phyloP scores from a whole-genome alignment of 1,140 invertebrate species.

The Temnothorax curvispinosus region DNA sequence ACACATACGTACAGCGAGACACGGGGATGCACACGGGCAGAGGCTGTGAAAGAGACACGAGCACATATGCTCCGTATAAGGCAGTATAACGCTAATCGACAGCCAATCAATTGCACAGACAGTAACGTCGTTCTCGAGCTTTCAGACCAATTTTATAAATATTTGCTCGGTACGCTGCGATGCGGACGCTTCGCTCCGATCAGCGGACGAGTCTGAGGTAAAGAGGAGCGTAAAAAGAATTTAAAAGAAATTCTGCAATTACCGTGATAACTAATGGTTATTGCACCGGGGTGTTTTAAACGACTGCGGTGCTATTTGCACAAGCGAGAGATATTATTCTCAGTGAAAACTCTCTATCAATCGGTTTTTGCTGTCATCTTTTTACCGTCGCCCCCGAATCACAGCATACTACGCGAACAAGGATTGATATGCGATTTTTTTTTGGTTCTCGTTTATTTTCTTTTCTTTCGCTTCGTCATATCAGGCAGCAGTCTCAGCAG shows the following conservation, averaged over 20 bases:
- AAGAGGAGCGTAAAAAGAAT: neutral
- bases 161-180: conserved; percentile 41
- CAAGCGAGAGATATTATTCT: neutral
- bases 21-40: conserved; percentile 55
- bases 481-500: conserved; percentile 76
- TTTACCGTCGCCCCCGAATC: conserved; percentile 29
- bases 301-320: neutral
- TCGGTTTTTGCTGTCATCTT: neutral
- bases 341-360: neutral
- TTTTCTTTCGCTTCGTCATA: conserved; percentile 23
- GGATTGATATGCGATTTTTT: neutral
- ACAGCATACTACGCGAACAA: conserved; percentile 24
- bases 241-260: neutral
- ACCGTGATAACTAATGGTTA: neutral
- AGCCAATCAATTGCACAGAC: conserved; percentile 31
- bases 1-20: conserved; percentile 50
- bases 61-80: conserved; percentile 43
- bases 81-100: conserved; percentile 26
- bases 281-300: neutral
- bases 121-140: conserved; percentile 1
- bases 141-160: conserved; percentile 20
- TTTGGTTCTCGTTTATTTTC: neutral
- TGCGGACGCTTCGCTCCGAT: conserved; percentile 11
- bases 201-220: neutral
- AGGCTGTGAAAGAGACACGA: conserved; percentile 55